Evolutionary conservation across 2,113 vertebrate species (phyloP).

Genomic region (Odocoileus hemionus): DNA sequence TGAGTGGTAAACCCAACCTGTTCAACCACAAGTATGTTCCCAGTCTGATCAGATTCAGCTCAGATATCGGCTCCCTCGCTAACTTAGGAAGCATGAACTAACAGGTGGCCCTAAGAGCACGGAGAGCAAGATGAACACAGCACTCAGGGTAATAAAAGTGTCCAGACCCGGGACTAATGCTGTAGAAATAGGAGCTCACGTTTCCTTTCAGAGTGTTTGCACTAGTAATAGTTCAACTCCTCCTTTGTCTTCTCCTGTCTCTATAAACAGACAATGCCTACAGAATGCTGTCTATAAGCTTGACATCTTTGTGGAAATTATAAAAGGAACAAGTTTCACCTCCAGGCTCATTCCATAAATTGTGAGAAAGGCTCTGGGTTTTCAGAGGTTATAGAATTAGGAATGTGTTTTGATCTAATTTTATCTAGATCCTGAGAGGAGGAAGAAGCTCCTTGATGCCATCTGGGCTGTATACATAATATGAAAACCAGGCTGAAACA

Average conservation of each 20-base stretch:
- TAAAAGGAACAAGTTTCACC: neutral
- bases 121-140: neutral
- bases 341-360: neutral
- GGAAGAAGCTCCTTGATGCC: neutral
- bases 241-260: neutral
- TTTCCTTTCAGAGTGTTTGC: neutral
- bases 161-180: neutral
- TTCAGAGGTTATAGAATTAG: neutral
- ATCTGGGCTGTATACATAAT: neutral
- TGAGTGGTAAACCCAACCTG: neutral
- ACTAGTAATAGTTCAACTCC: too few relatives aligned
- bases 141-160: neutral
- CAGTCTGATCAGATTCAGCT: neutral
- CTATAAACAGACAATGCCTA: neutral
- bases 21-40: neutral
- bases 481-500: neutral
- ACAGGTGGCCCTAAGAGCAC: neutral
- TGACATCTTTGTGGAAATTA: neutral
- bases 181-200: neutral
- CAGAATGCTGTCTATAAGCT: neutral
- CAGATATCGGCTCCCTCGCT: neutral
- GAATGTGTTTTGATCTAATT: neutral
- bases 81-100: neutral
- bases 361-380: neutral
- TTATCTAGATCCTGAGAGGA: neutral